phyloP scores from a whole-genome alignment of 1,140 invertebrate genomes.

The Araneus ventricosus region DNA sequence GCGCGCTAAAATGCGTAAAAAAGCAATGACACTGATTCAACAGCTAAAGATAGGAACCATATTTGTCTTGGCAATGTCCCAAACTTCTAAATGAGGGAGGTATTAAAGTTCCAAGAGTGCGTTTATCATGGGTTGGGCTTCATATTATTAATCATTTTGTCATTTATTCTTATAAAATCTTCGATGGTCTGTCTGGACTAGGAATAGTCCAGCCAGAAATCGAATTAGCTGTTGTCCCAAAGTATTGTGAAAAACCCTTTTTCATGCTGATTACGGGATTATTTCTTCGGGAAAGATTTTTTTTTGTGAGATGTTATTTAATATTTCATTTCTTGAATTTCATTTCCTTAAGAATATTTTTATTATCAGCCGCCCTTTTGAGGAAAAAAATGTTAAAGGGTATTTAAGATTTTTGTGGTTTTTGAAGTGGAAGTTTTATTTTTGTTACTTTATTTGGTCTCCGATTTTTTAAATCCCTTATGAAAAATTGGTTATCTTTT shows the following conservation, averaged over 20 bases:
- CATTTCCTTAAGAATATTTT: conserved; percentile 21
- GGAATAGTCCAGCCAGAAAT: neutral
- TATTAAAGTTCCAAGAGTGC: conserved; percentile 41
- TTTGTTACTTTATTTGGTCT: neutral
- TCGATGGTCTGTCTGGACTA: neutral
- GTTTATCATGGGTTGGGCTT: conserved; percentile 52
- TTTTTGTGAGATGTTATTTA: neutral
- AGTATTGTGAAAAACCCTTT: neutral
- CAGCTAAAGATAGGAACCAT: conserved; percentile 61
- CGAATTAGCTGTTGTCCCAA: conserved; percentile 26
- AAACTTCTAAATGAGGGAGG: conserved; percentile 44
- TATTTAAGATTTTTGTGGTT: neutral
- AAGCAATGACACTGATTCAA: conserved; percentile 55
- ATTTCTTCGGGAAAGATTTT: neutral
- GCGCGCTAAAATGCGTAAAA: conserved; percentile 14
- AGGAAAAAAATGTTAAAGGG: neutral
- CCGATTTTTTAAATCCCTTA: no score
- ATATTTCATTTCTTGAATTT: conserved; percentile 24
- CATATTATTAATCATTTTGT: conserved; percentile 66
- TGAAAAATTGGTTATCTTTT: no score
- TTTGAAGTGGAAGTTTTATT: neutral
- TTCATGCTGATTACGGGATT: conserved; percentile 28
- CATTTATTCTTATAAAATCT: conserved; percentile 56
- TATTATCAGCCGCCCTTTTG: neutral
- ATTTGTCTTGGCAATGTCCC: conserved; percentile 67